Conservation (phyloP, 2,888 invertebrate genomes). For the Athalia rosae region DNA sequence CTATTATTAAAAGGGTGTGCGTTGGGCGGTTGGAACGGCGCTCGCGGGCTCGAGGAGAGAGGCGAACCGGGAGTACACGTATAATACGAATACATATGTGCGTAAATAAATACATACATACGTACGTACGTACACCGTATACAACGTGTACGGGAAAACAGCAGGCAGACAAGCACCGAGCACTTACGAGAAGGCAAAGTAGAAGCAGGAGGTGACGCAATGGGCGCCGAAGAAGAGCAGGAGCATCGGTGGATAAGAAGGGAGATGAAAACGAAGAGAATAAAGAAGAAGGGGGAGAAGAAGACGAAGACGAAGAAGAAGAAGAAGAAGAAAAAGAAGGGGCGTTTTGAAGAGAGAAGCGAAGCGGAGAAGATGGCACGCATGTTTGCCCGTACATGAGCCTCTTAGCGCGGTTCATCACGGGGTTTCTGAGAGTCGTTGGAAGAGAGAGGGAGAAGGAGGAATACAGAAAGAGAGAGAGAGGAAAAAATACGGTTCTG, state of each 20-base stretch:
- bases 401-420: slow-evolving; percentile 45
- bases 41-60: background rate
- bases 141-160: too few species aligned
- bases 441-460: slow-evolving; percentile 12
- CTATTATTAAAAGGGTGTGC: slow-evolving; percentile 63
- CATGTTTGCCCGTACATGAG: slow-evolving; percentile 46
- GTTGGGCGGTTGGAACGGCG: slow-evolving; percentile 27
- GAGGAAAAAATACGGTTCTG: background rate
- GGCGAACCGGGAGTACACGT: slow-evolving; percentile 49
- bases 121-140: too few species aligned
- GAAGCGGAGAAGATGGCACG: slow-evolving; percentile 40
- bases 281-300: slow-evolving; percentile 15
- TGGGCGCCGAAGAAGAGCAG: slow-evolving; percentile 9
- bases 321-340: slow-evolving; percentile 36
- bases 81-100: slow-evolving; percentile 46
- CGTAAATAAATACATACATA: too few species aligned
- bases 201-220: slow-evolving; percentile 39
- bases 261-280: slow-evolving; percentile 10
- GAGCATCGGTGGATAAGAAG: slow-evolving; percentile 47
- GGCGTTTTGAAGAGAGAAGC: slow-evolving; percentile 45
- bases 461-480: background rate
- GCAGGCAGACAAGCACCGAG: slow-evolving; percentile 31
- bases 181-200: slow-evolving; percentile 37
- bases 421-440: slow-evolving; percentile 34
- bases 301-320: slow-evolving; percentile 23